Conservation (phyloP, 2,113 vertebrate genomes). For the Scopus umbretta region DNA sequence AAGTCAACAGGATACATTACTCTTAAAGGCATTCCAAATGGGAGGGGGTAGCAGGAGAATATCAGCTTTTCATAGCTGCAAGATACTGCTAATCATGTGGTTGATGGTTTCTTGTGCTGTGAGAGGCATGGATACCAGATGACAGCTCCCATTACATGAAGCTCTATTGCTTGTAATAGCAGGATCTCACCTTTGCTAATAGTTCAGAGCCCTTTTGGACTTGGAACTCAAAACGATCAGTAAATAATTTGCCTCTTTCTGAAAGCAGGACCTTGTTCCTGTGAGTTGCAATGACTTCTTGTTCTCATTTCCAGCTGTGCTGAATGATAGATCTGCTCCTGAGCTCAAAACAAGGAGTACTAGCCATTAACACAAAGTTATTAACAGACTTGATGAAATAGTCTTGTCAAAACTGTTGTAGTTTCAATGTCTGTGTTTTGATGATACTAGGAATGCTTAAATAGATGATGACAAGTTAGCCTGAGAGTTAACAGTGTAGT, state of each 20-base stretch:
- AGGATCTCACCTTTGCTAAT: not conserved
- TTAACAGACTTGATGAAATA: slow-evolving; percentile 12
- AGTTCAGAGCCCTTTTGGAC: not conserved
- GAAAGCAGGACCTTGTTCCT: not conserved
- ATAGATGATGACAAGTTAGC: not conserved
- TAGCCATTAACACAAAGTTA: not conserved
- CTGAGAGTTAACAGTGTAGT: not conserved
- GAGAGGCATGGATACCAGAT: not conserved
- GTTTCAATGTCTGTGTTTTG: not conserved
- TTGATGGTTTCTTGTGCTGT: not conserved
- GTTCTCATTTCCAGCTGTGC: not conserved
- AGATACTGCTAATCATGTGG: not conserved
- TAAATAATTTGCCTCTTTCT: not conserved
- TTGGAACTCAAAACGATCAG: not conserved
- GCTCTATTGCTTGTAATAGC: not conserved
- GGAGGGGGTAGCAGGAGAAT: not conserved
- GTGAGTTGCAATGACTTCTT: not conserved
- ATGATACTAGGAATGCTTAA: not conserved
- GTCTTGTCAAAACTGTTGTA: slow-evolving; percentile 30
- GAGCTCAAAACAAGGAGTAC: not conserved
- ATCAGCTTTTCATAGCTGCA: not conserved
- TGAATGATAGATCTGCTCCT: not conserved
- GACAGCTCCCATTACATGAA: not conserved
- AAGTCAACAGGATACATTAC: not conserved
- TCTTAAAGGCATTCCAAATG: not conserved